Base-by-base conservation (phyloP, 2,888 invertebrate genomes). In the Caenorhabditis auriculariae region DNA sequence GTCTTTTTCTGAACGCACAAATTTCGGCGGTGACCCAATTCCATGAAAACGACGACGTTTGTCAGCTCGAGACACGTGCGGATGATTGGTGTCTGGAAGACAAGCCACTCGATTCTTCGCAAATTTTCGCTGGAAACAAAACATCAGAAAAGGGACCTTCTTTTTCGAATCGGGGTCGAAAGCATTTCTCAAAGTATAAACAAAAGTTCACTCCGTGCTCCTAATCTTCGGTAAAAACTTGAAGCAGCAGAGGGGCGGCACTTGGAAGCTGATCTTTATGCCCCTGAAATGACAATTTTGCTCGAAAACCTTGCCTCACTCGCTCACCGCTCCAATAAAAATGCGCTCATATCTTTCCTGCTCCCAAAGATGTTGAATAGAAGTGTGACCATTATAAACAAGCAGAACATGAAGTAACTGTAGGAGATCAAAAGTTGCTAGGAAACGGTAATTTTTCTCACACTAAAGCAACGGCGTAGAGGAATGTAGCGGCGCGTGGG, bases 351-450 rank as follows among this genome's bases (percentile, higher is more conserved):
- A 19, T 74, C 66, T 42, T 65, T 52, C 17, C 80, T 63, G 6
- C 74, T 69, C 2, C 80, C 80, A 55, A 77, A 73, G 26, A 80
- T 66, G 45, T 74, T 78, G 55, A 75, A 76, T 41, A 80, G 66
- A 3, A 80, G 63, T 1, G 78, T 72, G 26, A 80, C 75, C 39
- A 72, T 65, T 4, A 80, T 73, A 58, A 80, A 80, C 12, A 80
- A 66, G 56, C 78, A 77, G 23, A 80, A 62, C 80, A 80, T 80
- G 59, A 76, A 76, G 51, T 79, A 78, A 21, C 75, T 75, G 61
- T 37, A 74, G 17, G 27, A 44, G 45, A 45, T 45, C n/a, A 19
- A 7, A 23, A 19, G 28, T 1, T 35, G 19, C 17, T 24, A 15
- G 7, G 21, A 37, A 32, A 24, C 17, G 35, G 15, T 5, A 35